Base-by-base conservation (phyloP, 2,113 vertebrate genomes). In the Actenoides lindsayi region DNA sequence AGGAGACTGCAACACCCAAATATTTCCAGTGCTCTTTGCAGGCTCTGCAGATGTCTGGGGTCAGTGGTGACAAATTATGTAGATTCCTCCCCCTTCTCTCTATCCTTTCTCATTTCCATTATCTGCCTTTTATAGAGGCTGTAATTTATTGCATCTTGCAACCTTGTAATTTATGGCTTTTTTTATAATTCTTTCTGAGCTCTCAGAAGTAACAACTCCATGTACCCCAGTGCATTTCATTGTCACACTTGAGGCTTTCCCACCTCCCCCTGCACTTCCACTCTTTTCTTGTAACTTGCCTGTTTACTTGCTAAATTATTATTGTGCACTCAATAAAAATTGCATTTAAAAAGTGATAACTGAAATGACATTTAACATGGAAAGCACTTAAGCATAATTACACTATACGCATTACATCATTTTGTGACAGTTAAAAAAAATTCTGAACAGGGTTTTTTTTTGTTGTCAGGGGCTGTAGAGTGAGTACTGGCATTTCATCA, bases 321-420 rank as follows among this genome's bases (percentile, higher is more conserved):
- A 97, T 97, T 97, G 97, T 97, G 95, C 96, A 97, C 94, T 97
- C 97, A 97, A 97, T 97, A 97, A 97, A 97, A 97, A 97, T 94
- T 97, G 94, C 95, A 97, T 98, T 97, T 97, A 96, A 98, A 97
- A 97, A 97, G 97, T 97, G 97, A 95, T 98, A 97, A 98, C 97
- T 97, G 97, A 97, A 97, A 97, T 98, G 98, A 97, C 97, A 97
- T 98, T 98, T 97, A 98, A 97, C 98, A 98, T 97, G 92, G 97
- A 97, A 97, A 98, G 96, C 97, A 98, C 98, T 97, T 98, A 98
- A 97, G 94, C 96, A 90, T 98, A 98, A 98, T 98, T 98, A 98
- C 96, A 97, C 96, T 98, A 95, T 96, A 96, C 96, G 97, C 96
- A 97, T 98, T 97, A 96, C 97, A 97, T 97, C 96, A 98, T 96